Conservation (phyloP, 2,113 vertebrate species). For the Dasyornis broadbenti region DNA sequence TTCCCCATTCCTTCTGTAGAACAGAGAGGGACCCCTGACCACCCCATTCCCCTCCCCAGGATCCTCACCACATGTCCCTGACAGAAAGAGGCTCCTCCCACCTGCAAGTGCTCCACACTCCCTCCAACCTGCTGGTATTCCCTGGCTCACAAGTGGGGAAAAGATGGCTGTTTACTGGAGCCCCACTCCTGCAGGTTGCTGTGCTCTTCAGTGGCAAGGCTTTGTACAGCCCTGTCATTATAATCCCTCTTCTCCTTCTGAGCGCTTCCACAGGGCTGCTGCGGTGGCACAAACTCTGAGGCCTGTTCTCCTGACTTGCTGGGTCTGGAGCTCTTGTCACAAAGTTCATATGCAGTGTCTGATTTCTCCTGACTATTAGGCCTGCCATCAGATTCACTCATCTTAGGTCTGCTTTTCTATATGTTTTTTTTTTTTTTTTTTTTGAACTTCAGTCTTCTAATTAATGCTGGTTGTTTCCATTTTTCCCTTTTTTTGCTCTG, state of each 20-base stretch:
- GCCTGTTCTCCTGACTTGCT: neutral
- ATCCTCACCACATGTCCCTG: neutral
- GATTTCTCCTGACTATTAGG: rapidly evolving
- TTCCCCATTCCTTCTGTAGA: neutral
- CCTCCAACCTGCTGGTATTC: neutral
- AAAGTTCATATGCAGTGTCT: neutral
- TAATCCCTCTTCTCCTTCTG: neutral
- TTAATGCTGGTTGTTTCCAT: neutral
- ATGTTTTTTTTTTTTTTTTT: neutral
- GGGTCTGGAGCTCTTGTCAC: neutral
- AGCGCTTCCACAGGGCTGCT: neutral
- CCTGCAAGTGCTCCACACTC: neutral
- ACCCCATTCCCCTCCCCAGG: rapidly evolving
- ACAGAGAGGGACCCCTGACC: neutral
- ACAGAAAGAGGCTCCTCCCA: neutral
- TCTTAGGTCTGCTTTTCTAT: neutral
- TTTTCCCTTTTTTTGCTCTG: rapidly evolving
- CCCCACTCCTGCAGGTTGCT: neutral
- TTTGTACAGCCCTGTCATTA: neutral
- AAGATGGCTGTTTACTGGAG: neutral
- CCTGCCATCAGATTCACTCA: neutral
- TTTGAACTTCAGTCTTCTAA: neutral
- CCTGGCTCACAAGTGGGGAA: neutral
- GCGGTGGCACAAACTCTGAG: neutral
- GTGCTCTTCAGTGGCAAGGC: neutral